Conservation (phyloP, 2,113 vertebrate species). For the Grammomys dolichurus region DNA sequence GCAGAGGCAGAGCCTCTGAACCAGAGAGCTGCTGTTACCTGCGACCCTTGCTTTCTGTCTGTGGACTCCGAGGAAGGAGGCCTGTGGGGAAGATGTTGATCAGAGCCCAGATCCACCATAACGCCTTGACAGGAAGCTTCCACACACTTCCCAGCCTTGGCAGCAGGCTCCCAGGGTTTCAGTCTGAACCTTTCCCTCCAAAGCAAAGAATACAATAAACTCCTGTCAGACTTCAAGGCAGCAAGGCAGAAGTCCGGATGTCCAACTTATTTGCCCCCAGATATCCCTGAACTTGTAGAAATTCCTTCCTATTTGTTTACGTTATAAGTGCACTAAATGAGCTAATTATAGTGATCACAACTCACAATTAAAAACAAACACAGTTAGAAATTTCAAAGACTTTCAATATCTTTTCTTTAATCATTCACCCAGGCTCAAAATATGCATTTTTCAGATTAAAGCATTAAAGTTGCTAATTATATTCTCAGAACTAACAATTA, state of each 20-base stretch:
- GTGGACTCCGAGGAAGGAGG: background rate
- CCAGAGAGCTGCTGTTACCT: slow-evolving; percentile 16
- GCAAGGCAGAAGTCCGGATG: slow-evolving; percentile 82
- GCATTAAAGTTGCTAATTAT: slow-evolving; percentile 94
- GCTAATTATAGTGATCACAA: slow-evolving; percentile 91
- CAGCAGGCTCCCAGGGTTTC: slow-evolving; percentile 69
- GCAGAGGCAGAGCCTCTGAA: slow-evolving; percentile 16
- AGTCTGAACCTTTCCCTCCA: background rate
- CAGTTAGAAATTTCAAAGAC: slow-evolving; percentile 91
- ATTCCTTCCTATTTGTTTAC: slow-evolving; percentile 90
- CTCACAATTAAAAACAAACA: slow-evolving; percentile 92
- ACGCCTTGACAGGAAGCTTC: slow-evolving; percentile 43
- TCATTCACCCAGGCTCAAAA: slow-evolving; percentile 91
- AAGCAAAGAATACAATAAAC: slow-evolving; percentile 72
- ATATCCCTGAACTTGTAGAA: slow-evolving; percentile 86
- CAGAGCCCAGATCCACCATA: background rate
- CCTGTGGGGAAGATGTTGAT: background rate
- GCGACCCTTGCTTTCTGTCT: slow-evolving; percentile 3
- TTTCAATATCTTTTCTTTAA: slow-evolving; percentile 92
- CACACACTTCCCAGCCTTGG: slow-evolving; percentile 64
- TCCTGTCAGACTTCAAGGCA: slow-evolving; percentile 71
- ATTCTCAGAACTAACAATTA: slow-evolving; percentile 94
- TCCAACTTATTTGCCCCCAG: slow-evolving; percentile 85
- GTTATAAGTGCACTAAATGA: slow-evolving; percentile 89
- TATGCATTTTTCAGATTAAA: slow-evolving; percentile 93